Evolutionary conservation across 30 jellyfish, hydroid and myxozoan genomes (phyloP).

Genomic region (Nemopilema nomurai): DNA sequence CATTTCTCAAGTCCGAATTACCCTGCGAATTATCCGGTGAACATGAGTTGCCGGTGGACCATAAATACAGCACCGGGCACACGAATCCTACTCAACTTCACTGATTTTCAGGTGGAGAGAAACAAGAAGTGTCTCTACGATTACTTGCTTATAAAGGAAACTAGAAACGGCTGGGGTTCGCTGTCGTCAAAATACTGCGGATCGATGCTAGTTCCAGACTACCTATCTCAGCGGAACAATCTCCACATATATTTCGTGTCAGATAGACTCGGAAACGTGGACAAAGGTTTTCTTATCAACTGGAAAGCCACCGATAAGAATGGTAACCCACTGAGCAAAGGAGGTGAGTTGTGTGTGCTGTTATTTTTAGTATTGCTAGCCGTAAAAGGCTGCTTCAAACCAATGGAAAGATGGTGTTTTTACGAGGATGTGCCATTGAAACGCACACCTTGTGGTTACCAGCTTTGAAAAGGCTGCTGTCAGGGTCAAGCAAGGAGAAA

Average conservation of each 20-base stretch:
- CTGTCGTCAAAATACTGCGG: conserved; percentile 59
- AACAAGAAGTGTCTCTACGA: conserved; percentile 57
- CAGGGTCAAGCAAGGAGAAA: too few species aligned
- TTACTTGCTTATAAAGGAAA: conserved; percentile 40
- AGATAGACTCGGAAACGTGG: conserved; percentile 57
- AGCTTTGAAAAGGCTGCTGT: too few species aligned
- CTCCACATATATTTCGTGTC: conserved; percentile 44
- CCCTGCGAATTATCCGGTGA: conserved; percentile 75
- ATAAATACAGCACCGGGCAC: conserved; percentile 41
- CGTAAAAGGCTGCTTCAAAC: too few species aligned
- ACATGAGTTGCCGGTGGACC: conserved; percentile 76
- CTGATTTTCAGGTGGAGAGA: conserved; percentile 49
- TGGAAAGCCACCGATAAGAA: conserved; percentile 40
- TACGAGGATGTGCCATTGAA: too few species aligned
- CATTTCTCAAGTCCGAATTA: conserved; percentile 70
- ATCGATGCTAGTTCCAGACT: conserved; percentile 19
- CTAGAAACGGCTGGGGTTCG: conserved; percentile 48
- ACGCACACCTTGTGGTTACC: too few species aligned
- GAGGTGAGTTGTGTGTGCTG: neutral
- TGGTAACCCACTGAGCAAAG: conserved; percentile 21
- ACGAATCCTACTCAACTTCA: conserved; percentile 47
- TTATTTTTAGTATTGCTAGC: neutral
- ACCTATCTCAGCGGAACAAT: conserved; percentile 34
- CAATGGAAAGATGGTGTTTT: too few species aligned
- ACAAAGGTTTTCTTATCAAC: conserved; percentile 33